Evolutionary conservation across 1,140 invertebrate genomes (phyloP).

Genomic region (Cherax quadricarinatus): DNA sequence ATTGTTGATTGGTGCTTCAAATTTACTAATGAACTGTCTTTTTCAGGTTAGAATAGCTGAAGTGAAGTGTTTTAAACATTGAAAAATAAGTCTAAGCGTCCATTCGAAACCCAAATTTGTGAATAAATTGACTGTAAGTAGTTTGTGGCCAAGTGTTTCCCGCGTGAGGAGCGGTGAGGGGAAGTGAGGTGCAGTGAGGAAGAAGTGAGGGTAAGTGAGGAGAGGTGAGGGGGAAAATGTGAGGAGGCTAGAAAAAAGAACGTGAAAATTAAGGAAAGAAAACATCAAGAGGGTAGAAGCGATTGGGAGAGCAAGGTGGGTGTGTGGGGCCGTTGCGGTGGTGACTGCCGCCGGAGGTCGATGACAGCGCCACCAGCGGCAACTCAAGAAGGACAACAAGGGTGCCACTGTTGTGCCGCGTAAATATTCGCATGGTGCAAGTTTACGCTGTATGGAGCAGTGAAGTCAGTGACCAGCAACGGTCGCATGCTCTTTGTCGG

Average conservation of each 20-base stretch:
- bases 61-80: too few relatives aligned
- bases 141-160: too few relatives aligned
- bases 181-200: background rate
- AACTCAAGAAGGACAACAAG: background rate
- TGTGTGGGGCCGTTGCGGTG: background rate
- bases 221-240: background rate
- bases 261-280: background rate
- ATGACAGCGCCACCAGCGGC: background rate
- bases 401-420: constrained; percentile 7
- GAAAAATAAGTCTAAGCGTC: too few relatives aligned
- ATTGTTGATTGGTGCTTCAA: background rate
- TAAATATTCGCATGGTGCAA: constrained; percentile 3
- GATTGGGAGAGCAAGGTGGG: too few relatives aligned
- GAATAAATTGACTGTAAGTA: too few relatives aligned
- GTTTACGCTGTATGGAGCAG: background rate
- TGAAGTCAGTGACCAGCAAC: background rate
- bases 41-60: too few relatives aligned
- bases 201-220: background rate
- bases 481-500: too few relatives aligned
- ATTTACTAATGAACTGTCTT: too few relatives aligned
- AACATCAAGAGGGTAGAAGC: background rate
- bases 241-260: background rate
- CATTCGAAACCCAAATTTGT: too few relatives aligned
- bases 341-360: background rate
- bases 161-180: background rate